Evolutionary conservation across 2,888 invertebrate genomes (phyloP), one percentile per base, ranked within the genome.

Genomic region (Himalopsyche anomala): DNA sequence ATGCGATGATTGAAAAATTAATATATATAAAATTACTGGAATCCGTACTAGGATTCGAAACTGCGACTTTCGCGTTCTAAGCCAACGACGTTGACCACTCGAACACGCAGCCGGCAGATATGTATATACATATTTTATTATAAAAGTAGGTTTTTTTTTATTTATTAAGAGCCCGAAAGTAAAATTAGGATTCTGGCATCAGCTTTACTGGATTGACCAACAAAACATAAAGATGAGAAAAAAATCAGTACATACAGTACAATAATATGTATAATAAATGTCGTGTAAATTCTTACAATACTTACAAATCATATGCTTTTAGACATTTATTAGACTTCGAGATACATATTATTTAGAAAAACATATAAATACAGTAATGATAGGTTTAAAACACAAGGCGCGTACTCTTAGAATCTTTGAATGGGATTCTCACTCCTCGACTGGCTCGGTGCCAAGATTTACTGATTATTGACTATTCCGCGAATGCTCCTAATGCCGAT

Each of bases 381-480:
- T 17, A 36, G 74, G 38, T 36, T 74, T 74, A 74, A 38, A 38
- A 38, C 15, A 38, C 38, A 36, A 36, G 74, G 38, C 74, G 38
- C 74, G 74, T 74, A 36, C 38, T 74, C 74, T 74, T 5, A 15
- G 74, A 74, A 28, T 74, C 15, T 74, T 36, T 36, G 74, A 74
- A 74, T 74, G 74, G 74, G 19, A 36, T 36, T 28, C 36, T 36
- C 38, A 11, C 36, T 74, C 38, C 15, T 36, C 36, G 28, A 15
- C 11, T 74, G 74, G 74, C 74, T 36, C 28, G 28, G 15, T 28
- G 28, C 74, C 74, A 74, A 38, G 36, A 36, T 36, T 74, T 36
- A 74, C 74, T 38, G 74, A 74, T 74, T 74, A 74, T 74, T 74
- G 74, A 74, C 74, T 74, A 38, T 74, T 74, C 17, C 28, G 69